These are phyloP conservation scores for Philypnodon macrostomus DNA, from an alignment of 2,797 vertebrate genomes.

Conservation along the genomic window DNA sequence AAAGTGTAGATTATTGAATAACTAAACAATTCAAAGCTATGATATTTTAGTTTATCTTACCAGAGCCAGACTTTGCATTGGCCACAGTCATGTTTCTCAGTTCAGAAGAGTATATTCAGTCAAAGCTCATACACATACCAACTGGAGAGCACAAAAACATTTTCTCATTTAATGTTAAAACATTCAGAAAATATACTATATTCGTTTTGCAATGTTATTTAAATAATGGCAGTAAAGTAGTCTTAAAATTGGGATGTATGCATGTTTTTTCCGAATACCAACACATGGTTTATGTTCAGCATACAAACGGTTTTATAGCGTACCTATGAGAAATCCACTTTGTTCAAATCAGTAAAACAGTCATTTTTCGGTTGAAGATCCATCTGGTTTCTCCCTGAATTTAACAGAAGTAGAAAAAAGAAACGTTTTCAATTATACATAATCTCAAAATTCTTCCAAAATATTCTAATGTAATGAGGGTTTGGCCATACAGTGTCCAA, in stretches of 20 bases:
- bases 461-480: no score
- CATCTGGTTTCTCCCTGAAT: slow-evolving; percentile 45
- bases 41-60: slow-evolving; percentile 54
- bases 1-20: background rate
- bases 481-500: no score
- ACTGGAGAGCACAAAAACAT: slow-evolving; percentile 58
- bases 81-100: slow-evolving; percentile 73
- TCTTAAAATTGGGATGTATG: no score
- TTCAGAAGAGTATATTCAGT: slow-evolving; percentile 39
- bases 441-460: no score
- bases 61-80: slow-evolving; percentile 76
- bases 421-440: no score
- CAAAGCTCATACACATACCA: slow-evolving; percentile 55
- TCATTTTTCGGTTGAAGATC: slow-evolving; percentile 39
- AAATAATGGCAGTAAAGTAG: background rate
- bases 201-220: no score
- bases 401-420: slow-evolving; percentile 12
- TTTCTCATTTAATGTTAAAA: slow-evolving; percentile 11
- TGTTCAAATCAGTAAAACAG: slow-evolving; percentile 52
- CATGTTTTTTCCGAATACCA: no score
- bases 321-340: slow-evolving; percentile 38
- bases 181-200: no score
- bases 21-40: background rate
- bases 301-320: background rate
- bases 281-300: no score